Evolutionary conservation across 1,140 invertebrate species (phyloP).

Genomic region (Panagrolaimus sp.): DNA sequence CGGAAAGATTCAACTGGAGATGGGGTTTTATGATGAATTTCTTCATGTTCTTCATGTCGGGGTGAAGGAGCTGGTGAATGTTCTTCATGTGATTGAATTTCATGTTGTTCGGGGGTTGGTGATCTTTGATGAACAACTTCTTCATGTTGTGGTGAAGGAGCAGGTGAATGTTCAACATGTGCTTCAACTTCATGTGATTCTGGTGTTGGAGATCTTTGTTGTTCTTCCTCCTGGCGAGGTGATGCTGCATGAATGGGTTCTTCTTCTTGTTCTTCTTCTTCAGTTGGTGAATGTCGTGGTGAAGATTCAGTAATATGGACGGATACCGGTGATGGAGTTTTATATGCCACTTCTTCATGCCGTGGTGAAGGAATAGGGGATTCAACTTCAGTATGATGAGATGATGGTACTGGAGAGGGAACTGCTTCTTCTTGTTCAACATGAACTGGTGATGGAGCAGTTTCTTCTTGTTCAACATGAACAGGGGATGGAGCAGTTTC

Average conservation of each 20-base stretch:
- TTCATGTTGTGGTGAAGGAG: neutral
- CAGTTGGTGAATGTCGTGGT: neutral
- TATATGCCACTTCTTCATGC: slow-evolving; percentile 8
- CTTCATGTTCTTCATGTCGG: neutral
- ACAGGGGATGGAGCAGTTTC: neutral
- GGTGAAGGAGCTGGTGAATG: neutral
- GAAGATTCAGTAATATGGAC: slow-evolving; percentile 13
- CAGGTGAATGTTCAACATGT: neutral
- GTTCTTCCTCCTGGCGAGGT: neutral
- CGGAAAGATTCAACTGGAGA: neutral
- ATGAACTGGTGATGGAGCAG: slow-evolving; percentile 9
- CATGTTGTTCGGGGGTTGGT: neutral
- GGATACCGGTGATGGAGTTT: neutral
- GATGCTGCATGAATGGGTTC: neutral
- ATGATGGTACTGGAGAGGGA: neutral
- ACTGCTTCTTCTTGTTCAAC: neutral
- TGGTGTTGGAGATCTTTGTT: neutral
- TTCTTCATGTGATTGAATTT: neutral
- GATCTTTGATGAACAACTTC: neutral
- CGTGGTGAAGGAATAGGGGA: neutral
- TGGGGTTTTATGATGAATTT: too few species aligned
- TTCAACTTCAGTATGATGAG: neutral
- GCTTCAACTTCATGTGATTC: neutral
- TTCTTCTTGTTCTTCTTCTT: neutral
- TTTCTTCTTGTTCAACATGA: neutral